A percentile compares a stretch with the other conserved stretches of the same genome.
These are phyloP conservation scores for Pseudobourletiella spinata DNA, from an alignment of 1,140 invertebrate species.

Conservation along the genomic window DNA sequence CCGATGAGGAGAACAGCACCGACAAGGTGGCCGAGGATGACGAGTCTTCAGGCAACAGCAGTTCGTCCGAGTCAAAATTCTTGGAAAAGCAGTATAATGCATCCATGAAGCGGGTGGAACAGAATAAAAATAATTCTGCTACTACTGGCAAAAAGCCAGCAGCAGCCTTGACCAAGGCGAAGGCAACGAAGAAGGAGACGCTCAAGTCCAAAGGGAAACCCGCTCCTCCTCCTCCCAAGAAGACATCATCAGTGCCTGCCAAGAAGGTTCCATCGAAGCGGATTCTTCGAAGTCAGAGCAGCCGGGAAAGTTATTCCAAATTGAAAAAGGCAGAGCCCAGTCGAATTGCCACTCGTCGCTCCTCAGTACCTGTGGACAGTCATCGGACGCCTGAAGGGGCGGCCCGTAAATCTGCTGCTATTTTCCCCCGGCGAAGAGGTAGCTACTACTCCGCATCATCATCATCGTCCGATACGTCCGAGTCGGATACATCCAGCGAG, in stretches of 20 bases:
- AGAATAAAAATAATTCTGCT: conserved; percentile 13
- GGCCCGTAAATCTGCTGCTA: conserved; percentile 28
- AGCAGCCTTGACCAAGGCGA: neutral
- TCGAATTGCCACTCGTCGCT: conserved; percentile 8
- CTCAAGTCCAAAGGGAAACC: neutral
- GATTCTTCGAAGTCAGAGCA: conserved; percentile 28
- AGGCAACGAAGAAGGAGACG: neutral
- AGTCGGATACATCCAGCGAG: neutral
- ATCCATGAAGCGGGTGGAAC: conserved; percentile 24
- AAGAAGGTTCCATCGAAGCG: conserved; percentile 18
- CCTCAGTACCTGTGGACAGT: conserved; percentile 7
- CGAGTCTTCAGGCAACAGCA: conserved; percentile 22
- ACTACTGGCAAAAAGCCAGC: conserved; percentile 9
- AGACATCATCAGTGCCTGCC: neutral
- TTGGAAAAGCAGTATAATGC: conserved; percentile 33
- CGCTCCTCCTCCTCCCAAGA: neutral
- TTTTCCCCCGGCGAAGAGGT: conserved; percentile 10
- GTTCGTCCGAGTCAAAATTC: conserved; percentile 33
- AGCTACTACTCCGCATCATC: conserved; percentile 2
- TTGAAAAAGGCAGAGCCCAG: neutral
- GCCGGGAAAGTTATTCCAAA: neutral
- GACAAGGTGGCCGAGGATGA: conserved; percentile 15
- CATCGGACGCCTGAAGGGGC: conserved; percentile 16
- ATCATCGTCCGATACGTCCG: neutral
- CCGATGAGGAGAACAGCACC: conserved; percentile 24